phyloP scores from a whole-genome alignment of 1,140 invertebrate species.

The Saccostrea glomerata region DNA sequence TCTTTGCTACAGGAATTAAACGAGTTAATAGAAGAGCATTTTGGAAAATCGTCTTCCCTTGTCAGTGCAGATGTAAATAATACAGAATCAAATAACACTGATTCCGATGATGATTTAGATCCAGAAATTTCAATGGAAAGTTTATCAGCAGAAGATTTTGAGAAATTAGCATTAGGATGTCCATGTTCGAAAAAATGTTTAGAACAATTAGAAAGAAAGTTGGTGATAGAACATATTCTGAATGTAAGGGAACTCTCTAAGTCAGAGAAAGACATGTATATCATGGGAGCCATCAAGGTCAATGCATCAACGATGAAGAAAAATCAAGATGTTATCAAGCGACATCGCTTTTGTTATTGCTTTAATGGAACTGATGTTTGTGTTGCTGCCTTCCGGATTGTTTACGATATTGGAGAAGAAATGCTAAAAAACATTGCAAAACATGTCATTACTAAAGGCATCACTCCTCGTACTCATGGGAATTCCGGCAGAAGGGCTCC shows the following conservation, averaged over 20 bases:
- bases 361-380: not conserved
- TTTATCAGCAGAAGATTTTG: no score
- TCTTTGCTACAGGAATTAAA: no score
- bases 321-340: not conserved
- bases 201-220: not conserved
- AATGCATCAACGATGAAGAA: not conserved
- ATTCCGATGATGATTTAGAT: no score
- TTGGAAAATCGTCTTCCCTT: no score
- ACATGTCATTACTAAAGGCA: not conserved
- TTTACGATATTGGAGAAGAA: not conserved
- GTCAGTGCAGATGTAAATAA: no score
- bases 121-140: no score
- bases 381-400: not conserved
- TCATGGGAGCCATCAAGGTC: not conserved
- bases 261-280: conserved; percentile 19
- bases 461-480: not conserved
- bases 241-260: not conserved
- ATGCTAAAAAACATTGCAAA: not conserved
- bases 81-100: no score
- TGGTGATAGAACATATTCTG: not conserved
- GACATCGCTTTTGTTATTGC: not conserved
- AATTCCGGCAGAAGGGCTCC: not conserved
- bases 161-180: not conserved
- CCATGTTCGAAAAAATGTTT: not conserved
- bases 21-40: no score